These are phyloP conservation scores for Nylanderia fulva DNA, from an alignment of 1,140 invertebrate genomes.

Conservation along the genomic window DNA sequence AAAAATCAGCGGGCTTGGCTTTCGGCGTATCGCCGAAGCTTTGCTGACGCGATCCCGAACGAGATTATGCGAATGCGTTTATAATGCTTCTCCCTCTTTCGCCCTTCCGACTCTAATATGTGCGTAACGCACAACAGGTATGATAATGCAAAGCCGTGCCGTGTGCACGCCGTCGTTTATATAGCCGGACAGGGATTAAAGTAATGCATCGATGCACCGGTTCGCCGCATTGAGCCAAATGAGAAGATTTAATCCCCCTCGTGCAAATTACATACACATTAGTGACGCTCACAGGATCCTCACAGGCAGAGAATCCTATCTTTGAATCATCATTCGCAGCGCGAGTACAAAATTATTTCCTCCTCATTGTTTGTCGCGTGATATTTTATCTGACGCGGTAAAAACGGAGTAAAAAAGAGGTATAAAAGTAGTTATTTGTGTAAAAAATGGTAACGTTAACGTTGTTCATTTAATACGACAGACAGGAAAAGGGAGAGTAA, in stretches of 20 bases:
- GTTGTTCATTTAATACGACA: background rate
- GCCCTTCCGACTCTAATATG: slow-evolving; percentile 31
- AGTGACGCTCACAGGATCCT: slow-evolving; percentile 43
- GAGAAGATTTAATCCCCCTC: slow-evolving; percentile 69
- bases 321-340: background rate
- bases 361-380: background rate
- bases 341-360: background rate
- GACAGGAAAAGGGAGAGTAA: background rate
- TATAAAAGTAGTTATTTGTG: too few species aligned
- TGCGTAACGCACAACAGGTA: slow-evolving; percentile 66
- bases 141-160: slow-evolving; percentile 66
- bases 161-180: slow-evolving; percentile 58
- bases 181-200: slow-evolving; percentile 69
- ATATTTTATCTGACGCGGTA: background rate
- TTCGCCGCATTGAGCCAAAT: slow-evolving; percentile 66
- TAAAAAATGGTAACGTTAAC: background rate
- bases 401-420: background rate
- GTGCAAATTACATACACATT: slow-evolving; percentile 72
- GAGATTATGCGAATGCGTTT: slow-evolving; percentile 55
- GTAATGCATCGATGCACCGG: slow-evolving; percentile 72
- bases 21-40: slow-evolving; percentile 23
- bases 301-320: background rate
- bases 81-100: slow-evolving; percentile 54
- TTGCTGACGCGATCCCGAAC: slow-evolving; percentile 16
- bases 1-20: slow-evolving; percentile 15